Percentiles rank a stretch among this genome's conserved stretches.
Evolutionary conservation across 2,888 invertebrate species (phyloP).

Genomic region (Apotomis capreana): DNA sequence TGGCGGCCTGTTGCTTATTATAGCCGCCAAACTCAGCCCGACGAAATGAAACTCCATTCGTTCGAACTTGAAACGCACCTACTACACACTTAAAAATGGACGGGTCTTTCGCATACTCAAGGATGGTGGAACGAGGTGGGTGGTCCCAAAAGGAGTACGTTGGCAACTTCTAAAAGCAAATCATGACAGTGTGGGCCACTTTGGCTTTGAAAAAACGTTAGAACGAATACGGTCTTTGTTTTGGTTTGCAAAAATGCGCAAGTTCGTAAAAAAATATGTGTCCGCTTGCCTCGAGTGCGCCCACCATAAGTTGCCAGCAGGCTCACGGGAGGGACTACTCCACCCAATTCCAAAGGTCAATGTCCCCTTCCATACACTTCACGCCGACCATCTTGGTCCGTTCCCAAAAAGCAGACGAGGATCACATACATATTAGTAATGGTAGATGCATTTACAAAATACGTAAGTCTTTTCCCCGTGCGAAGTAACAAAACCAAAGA

Average conservation of each 20-base stretch:
- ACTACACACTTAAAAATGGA: constrained; percentile 16
- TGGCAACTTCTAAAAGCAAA: constrained; percentile 44
- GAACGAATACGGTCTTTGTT: constrained; percentile 29
- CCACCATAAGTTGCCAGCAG: constrained; percentile 1
- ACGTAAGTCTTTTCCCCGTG: constrained; percentile 25
- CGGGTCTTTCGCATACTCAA: constrained; percentile 13
- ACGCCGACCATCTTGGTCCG: constrained; percentile 21
- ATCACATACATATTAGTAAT: constrained; percentile 25
- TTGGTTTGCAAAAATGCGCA: constrained; percentile 44
- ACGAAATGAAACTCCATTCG: constrained; percentile 50
- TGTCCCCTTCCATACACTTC: neutral
- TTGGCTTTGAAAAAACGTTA: constrained; percentile 46
- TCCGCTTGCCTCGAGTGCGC: neutral
- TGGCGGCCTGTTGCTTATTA: constrained; percentile 50
- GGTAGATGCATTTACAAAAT: constrained; percentile 32
- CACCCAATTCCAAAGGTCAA: constrained; percentile 8
- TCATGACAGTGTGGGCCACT: constrained; percentile 48
- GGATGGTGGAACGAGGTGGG: constrained; percentile 37
- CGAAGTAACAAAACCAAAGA: constrained; percentile 11
- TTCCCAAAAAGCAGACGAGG: constrained; percentile 27
- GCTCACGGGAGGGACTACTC: constrained; percentile 2
- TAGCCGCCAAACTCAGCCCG: constrained; percentile 51
- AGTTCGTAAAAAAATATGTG: constrained; percentile 11
- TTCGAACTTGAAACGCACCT: constrained; percentile 42
- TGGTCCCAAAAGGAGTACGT: constrained; percentile 44